Base-by-base conservation (phyloP, 2,113 vertebrate species). In the Pedetes capensis region DNA sequence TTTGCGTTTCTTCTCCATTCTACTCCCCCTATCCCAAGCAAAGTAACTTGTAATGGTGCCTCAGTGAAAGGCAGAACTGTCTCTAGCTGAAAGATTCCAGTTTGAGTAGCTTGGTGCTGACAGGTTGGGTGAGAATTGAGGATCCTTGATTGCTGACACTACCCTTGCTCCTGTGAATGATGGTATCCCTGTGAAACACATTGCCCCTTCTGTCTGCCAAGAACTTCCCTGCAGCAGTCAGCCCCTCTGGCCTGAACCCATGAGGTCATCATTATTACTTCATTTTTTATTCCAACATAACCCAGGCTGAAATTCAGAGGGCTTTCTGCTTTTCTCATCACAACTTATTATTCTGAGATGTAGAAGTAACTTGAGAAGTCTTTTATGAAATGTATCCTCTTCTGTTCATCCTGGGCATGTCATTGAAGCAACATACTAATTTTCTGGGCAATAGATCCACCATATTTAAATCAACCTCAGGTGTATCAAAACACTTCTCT, bases 201-300 rank as follows among this genome's bases (percentile, higher is more conserved):
- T 39, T 2, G 4, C 57, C 18, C 23, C 47, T 16, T 86, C 66
- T 69, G 49, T 57, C 82, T 83, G 64, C 87, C 69, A 61, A 76
- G 85, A 91, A 47, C 20, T 49, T 79, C 66, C 47, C 75, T 5
- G 8, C 78, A 71, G 88, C 90, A 57, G 72, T 85, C 49, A 90
- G 17, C 49, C 71, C 51, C 27, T 32, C 11, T 69, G 53, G 61
- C 76, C 59, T 72, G 74, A 95, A 79, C 23, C 87, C 49, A 79
- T 88, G 96, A 97, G 51, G 96, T 96, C 96, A 94, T 92, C 81
- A n/a, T 64, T 69, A 93, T 72, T 86, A 79, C 90, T 84, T 87
- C 90, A 93, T 44, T 94, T 97, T 96, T 96, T 94, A 96, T 95
- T 96, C 79, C 93, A 89, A 71, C 51, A 82, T 95, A 95, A 97